A percentile compares a stretch with the other conserved stretches of the same genome.
phyloP scores from a whole-genome alignment of 2,113 vertebrate species.

The Prunella fulvescens region DNA sequence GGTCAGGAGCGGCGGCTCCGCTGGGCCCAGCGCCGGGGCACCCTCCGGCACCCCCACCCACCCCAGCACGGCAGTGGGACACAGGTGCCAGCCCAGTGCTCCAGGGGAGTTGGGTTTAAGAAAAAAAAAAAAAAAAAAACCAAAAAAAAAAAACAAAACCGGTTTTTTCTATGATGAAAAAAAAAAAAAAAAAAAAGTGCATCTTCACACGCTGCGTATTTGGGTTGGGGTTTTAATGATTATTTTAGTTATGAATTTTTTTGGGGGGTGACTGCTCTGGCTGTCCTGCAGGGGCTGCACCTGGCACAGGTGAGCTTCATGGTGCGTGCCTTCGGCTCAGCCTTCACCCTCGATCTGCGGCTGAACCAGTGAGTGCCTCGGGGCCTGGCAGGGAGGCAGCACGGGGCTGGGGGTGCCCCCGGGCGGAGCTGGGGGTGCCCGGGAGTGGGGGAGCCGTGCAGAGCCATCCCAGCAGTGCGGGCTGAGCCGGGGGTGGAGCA shows the following conservation, averaged over 20 bases:
- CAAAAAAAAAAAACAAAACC: not conserved
- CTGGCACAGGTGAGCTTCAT: conserved; percentile 87
- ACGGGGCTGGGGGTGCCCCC: not conserved
- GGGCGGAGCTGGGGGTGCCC: not conserved
- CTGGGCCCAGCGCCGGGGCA: not conserved
- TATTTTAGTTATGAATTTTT: not conserved
- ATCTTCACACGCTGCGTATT: not conserved
- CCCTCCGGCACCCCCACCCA: not conserved
- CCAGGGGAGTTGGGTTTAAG: not conserved
- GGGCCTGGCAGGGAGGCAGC: rapidly evolving
- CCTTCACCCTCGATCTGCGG: conserved; percentile 87
- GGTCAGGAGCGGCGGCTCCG: conserved; percentile 10
- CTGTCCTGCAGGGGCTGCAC: conserved; percentile 76
- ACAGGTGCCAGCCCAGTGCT: not conserved
- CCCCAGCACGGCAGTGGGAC: not conserved
- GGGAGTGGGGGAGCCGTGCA: no score
- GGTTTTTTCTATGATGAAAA: not conserved
- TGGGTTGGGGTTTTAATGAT: not conserved
- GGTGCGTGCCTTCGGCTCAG: conserved; percentile 80
- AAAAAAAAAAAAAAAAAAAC: not conserved
- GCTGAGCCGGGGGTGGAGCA: not conserved
- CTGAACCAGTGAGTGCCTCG: conserved; percentile 84
- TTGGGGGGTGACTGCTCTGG: not conserved
- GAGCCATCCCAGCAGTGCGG: not conserved
- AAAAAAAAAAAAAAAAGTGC: not conserved